Conservation (phyloP, 2,113 vertebrate species). For the Siphamia tubifer region DNA sequence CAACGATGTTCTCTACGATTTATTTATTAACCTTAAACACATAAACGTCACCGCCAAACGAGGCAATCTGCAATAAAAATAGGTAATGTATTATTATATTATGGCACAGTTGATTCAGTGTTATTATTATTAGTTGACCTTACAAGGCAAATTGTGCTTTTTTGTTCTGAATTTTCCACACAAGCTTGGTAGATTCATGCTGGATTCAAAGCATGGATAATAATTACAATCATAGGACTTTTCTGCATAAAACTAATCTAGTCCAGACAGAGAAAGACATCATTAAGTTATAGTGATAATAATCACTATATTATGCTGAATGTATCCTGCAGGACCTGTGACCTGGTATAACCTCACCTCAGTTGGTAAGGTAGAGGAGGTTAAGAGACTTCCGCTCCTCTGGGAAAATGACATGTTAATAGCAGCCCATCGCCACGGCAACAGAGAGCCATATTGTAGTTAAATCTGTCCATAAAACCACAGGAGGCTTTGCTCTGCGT, state of each 20-base stretch:
- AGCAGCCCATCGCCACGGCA: conserved; percentile 57
- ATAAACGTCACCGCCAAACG: too few relatives aligned
- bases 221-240: conserved; percentile 39
- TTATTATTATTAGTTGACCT: neutral
- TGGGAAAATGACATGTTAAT: conserved; percentile 65
- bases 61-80: too few relatives aligned
- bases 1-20: neutral
- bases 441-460: conserved; percentile 59
- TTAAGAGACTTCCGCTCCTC: conserved; percentile 48
- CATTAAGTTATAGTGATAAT: conserved; percentile 30
- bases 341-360: conserved; percentile 58
- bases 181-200: neutral
- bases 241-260: conserved; percentile 23
- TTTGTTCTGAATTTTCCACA: conserved; percentile 6
- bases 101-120: neutral
- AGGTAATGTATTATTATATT: neutral
- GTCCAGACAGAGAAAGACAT: conserved; percentile 19
- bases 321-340: conserved; percentile 25
- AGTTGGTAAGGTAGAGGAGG: conserved; percentile 28
- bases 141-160: neutral
- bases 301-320: conserved; percentile 13
- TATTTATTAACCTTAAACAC: neutral
- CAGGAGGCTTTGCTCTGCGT: conserved; percentile 50
- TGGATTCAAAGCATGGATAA: conserved; percentile 30
- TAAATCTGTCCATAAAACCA: conserved; percentile 70